phyloP scores from a whole-genome alignment of 2,113 vertebrate species.

The Podocnemis expansa region DNA sequence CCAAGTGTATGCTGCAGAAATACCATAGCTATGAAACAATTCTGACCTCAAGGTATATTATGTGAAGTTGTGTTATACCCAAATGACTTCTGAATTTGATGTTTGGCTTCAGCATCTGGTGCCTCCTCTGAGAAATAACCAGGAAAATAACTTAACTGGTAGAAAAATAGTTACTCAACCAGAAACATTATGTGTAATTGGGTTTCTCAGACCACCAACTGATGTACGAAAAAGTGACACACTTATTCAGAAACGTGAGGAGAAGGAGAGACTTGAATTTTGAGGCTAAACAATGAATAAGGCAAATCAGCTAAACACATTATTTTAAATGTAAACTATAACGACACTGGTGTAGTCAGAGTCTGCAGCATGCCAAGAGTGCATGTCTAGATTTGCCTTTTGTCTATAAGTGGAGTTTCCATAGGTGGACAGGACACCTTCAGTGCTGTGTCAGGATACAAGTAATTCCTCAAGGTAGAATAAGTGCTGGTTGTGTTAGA shows the following conservation, averaged over 20 bases:
- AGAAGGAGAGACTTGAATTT: not conserved
- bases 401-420: not conserved
- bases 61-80: not conserved
- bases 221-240: not conserved
- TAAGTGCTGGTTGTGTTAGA: not conserved
- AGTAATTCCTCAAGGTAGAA: not conserved
- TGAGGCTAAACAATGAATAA: not conserved
- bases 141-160: not conserved
- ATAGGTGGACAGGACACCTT: not conserved
- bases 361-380: not conserved
- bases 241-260: not conserved
- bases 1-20: not conserved
- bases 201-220: not conserved
- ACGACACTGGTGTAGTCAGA: not conserved
- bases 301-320: not conserved
- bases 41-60: not conserved
- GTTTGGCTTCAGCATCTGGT: not conserved
- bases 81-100: not conserved
- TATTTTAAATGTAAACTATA: not conserved
- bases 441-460: not conserved
- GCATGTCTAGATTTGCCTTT: not conserved
- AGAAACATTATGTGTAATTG: not conserved
- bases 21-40: not conserved
- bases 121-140: rapidly evolving
- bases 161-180: rapidly evolving